Percentiles rank a stretch among this genome's conserved stretches.
These are phyloP conservation scores for Rhizoglyphus robini DNA, from an alignment of 1,140 invertebrate genomes.

Conservation along the genomic window DNA sequence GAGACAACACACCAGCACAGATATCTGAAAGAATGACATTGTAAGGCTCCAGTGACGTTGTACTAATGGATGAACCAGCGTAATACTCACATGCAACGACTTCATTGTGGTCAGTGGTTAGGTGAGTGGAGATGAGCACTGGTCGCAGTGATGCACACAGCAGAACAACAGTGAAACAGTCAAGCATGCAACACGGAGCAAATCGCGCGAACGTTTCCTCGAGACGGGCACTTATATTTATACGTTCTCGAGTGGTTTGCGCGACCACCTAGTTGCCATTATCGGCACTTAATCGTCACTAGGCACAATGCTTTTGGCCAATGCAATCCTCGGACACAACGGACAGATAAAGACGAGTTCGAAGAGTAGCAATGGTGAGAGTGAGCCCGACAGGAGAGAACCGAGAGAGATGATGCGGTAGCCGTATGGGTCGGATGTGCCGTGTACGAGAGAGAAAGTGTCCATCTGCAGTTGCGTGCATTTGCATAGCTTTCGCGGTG, in stretches of 20 bases:
- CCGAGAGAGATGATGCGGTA: not conserved
- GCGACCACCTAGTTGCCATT: not conserved
- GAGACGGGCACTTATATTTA: slow-evolving; percentile 10
- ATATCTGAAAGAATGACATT: too few species aligned
- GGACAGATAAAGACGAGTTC: not conserved
- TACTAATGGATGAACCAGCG: too few species aligned
- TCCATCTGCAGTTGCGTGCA: not conserved
- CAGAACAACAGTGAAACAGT: too few species aligned
- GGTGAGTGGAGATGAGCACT: too few species aligned
- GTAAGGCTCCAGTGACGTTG: too few species aligned
- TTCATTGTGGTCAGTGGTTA: too few species aligned
- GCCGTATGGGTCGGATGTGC: not conserved
- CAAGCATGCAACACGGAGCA: too few species aligned
- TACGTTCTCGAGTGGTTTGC: not conserved
- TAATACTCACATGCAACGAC: too few species aligned
- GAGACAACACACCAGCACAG: too few species aligned
- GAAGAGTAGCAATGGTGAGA: not conserved
- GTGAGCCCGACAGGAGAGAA: not conserved
- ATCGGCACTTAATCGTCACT: not conserved
- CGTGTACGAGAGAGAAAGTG: too few species aligned
- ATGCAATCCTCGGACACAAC: not conserved
- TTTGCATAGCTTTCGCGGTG: not conserved
- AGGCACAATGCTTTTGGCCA: not conserved
- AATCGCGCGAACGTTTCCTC: too few species aligned
- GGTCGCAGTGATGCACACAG: too few species aligned